A percentile compares a stretch with the other conserved stretches of the same genome.
Conservation (phyloP, 2,113 vertebrate genomes). For the Myxocyprinus asiaticus region DNA sequence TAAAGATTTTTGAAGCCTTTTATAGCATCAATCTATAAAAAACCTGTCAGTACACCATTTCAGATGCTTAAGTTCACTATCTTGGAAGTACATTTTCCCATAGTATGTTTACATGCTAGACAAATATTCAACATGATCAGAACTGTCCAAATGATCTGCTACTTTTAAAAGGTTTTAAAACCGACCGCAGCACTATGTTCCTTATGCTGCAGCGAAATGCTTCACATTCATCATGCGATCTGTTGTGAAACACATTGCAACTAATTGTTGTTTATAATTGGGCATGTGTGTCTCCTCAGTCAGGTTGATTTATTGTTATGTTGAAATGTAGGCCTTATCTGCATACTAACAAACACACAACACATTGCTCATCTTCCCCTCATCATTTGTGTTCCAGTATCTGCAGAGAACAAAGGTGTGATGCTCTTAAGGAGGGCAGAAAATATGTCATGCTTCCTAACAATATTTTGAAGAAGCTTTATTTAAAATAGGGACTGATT, state of each 20-base stretch:
- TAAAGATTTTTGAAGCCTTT: too few species aligned
- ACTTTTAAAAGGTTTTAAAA: slow-evolving; percentile 15
- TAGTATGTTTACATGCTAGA: too few species aligned
- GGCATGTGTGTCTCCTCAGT: slow-evolving; percentile 24
- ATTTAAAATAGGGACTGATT: neutral
- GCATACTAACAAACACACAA: slow-evolving; percentile 55
- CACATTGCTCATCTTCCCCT: slow-evolving; percentile 42
- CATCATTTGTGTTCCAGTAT: slow-evolving; percentile 8
- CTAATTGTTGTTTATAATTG: slow-evolving; percentile 61
- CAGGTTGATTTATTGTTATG: slow-evolving; percentile 50
- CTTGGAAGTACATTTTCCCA: too few species aligned
- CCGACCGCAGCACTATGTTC: neutral
- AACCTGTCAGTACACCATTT: too few species aligned
- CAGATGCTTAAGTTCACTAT: too few species aligned
- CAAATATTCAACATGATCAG: too few species aligned
- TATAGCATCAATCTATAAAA: too few species aligned
- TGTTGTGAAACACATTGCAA: slow-evolving; percentile 28
- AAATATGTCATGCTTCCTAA: neutral
- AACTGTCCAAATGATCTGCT: too few species aligned
- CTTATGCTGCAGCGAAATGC: neutral
- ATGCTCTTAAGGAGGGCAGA: neutral
- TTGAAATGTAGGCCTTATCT: slow-evolving; percentile 43
- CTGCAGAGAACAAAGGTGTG: slow-evolving; percentile 10
- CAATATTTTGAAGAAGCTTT: neutral
- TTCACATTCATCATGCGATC: slow-evolving; percentile 32